Evolutionary conservation across 2,797 vertebrate genomes (phyloP).

Genomic region (Limosa lapponica): DNA sequence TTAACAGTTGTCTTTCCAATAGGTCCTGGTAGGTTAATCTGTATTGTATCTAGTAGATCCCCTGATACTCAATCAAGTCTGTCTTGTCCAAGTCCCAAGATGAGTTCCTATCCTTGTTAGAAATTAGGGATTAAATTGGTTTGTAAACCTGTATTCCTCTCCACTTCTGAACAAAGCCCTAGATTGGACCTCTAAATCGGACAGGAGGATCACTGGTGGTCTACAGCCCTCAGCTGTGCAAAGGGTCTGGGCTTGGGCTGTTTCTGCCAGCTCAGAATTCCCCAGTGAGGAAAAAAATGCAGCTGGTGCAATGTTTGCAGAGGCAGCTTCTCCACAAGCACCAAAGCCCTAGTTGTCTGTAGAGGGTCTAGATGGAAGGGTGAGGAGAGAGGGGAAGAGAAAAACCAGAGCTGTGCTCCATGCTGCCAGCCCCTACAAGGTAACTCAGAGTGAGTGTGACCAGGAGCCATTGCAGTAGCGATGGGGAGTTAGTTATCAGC

Average conservation of each 20-base stretch:
- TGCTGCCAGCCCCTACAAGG: not conserved
- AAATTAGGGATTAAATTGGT: not conserved
- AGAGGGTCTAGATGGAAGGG: not conserved
- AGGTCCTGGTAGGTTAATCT: not conserved
- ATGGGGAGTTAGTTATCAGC: not conserved
- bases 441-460: not conserved
- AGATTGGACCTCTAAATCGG: not conserved
- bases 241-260: not conserved
- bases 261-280: not conserved
- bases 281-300: not conserved
- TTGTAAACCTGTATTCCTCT: not conserved
- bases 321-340: not conserved
- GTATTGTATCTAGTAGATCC: not conserved
- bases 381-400: not conserved
- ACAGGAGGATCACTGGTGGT: not conserved
- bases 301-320: fast-evolving
- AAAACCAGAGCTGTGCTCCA: not conserved
- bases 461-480: not conserved
- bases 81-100: not conserved
- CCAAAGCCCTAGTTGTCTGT: fast-evolving
- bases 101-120: not conserved
- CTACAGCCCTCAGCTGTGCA: not conserved
- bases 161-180: not conserved
- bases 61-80: not conserved
- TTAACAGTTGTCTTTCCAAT: not conserved